Evolutionary conservation across 2,113 vertebrate genomes (phyloP), one percentile per base, ranked within the genome.

Genomic region (Steatornis caripensis): DNA sequence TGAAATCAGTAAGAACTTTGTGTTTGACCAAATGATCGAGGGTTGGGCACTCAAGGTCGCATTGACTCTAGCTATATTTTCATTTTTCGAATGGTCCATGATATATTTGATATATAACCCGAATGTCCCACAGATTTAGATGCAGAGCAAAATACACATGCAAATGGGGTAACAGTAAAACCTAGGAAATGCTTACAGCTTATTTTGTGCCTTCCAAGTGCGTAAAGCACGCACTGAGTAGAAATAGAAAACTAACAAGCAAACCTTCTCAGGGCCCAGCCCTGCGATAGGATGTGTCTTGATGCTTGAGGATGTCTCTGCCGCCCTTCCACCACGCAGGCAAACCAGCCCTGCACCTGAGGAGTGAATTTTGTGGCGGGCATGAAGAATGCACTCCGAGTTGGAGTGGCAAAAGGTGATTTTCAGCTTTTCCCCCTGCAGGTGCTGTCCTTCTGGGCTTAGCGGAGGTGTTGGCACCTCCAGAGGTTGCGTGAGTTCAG

Each of bases 211-310:
- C 36, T 57, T 82, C 29, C 37, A 41, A 9, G 19, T 6, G 7
- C 36, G 10, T 48, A 49, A 51, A 39, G 27, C 69, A 5, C 9
- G 24, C 21, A 4, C 11, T 39, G 41, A 60, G 46, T 34, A 71
- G 46, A 84, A 80, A 36, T 2, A 32, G 29, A 61, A 84, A 69
- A 19, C 23, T 12, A 82, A 62, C 5, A 15, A 69, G 51, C 20
- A n/a, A 34, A 27, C 23, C 6, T 57, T 21, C 21, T 27, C 24
- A 49, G n/a, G 23, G 23, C 14, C 65, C 37, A 19, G 45, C 39
- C 16, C 66, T 84, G 30, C 0, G 1, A 5, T 2, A 49, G 39
- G 30, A 53, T 49, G 26, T 0, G 4, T 65, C 58, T 49, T 75
- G 34, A 10, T 81, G 36, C 34, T 20, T 49, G 68, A 45, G 24